phyloP scores from a whole-genome alignment of 2,888 invertebrate genomes.

The Scrobipalpa atriplicella region DNA sequence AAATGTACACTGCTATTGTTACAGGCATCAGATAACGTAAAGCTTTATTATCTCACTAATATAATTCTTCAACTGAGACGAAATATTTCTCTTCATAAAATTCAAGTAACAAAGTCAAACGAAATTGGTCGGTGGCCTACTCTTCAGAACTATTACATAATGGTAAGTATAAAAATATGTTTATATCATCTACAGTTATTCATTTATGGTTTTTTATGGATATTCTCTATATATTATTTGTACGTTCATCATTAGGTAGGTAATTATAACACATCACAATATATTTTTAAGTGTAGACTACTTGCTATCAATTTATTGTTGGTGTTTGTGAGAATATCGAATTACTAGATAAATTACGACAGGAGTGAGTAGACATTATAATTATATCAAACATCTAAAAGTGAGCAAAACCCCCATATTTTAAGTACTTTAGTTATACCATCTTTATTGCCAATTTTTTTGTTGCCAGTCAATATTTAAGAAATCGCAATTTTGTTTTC shows the following conservation, averaged over 20 bases:
- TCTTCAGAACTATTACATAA: constrained; percentile 56
- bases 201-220: constrained; percentile 63
- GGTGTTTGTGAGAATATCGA: constrained; percentile 44
- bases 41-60: constrained; percentile 63
- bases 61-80: constrained; percentile 48
- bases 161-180: constrained; percentile 75
- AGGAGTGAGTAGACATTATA: constrained; percentile 26
- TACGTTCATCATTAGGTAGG: constrained; percentile 74
- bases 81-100: constrained; percentile 41
- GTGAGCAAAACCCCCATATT: constrained; percentile 55
- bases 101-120: constrained; percentile 49
- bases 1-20: constrained; percentile 67
- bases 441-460: constrained; percentile 46
- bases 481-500: constrained; percentile 22
- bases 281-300: constrained; percentile 60
- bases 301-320: constrained; percentile 53
- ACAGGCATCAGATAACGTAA: constrained; percentile 57
- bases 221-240: constrained; percentile 75
- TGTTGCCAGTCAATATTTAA: constrained; percentile 27
- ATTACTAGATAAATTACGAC: constrained; percentile 19
- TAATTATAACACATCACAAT: constrained; percentile 69
- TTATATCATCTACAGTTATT: constrained; percentile 57
- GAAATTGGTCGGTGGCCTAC: constrained; percentile 68
- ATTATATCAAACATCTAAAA: constrained; percentile 44
- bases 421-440: constrained; percentile 55